Percentiles rank a stretch among this genome's conserved stretches.
Evolutionary conservation across 2,888 invertebrate genomes (phyloP).

Genomic region (Harpalus rubripes): DNA sequence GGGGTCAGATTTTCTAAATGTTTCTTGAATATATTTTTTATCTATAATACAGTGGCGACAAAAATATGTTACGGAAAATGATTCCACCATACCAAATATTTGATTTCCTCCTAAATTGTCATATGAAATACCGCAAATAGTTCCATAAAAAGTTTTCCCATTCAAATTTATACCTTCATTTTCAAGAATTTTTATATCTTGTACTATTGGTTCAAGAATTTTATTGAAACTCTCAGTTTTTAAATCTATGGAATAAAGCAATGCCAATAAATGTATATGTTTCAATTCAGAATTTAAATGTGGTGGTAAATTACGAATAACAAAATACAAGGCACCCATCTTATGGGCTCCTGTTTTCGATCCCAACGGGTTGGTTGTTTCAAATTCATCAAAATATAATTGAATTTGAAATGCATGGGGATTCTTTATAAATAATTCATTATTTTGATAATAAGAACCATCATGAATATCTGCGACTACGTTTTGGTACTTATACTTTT

Average conservation of each 20-base stretch:
- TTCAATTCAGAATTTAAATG: conserved; percentile 63
- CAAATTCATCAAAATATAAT: conserved; percentile 67
- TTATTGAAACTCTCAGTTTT: conserved; percentile 47
- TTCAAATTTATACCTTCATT: conserved; percentile 61
- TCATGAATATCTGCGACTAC: conserved; percentile 1
- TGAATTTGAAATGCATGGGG: conserved; percentile 65
- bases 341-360: conserved; percentile 50
- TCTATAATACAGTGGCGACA: conserved; percentile 68
- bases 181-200: conserved; percentile 68
- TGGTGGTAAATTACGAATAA: conserved; percentile 64
- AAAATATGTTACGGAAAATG: conserved; percentile 68
- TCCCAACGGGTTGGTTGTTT: conserved; percentile 65
- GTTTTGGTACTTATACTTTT: not conserved
- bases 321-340: conserved; percentile 65
- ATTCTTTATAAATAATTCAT: conserved; percentile 29
- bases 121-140: conserved; percentile 65
- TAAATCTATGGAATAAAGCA: conserved; percentile 20
- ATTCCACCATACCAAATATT: conserved; percentile 68
- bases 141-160: conserved; percentile 63
- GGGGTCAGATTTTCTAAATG: conserved; percentile 32
- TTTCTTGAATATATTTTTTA: conserved; percentile 64
- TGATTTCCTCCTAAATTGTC: conserved; percentile 68
- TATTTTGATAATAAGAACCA: conserved; percentile 31
- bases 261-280: conserved; percentile 61
- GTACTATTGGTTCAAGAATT: conserved; percentile 62